A percentile compares a stretch with the other conserved stretches of the same genome.
Evolutionary conservation across 2,113 vertebrate genomes (phyloP).

Genomic region (Campylomormyrus numenius): DNA sequence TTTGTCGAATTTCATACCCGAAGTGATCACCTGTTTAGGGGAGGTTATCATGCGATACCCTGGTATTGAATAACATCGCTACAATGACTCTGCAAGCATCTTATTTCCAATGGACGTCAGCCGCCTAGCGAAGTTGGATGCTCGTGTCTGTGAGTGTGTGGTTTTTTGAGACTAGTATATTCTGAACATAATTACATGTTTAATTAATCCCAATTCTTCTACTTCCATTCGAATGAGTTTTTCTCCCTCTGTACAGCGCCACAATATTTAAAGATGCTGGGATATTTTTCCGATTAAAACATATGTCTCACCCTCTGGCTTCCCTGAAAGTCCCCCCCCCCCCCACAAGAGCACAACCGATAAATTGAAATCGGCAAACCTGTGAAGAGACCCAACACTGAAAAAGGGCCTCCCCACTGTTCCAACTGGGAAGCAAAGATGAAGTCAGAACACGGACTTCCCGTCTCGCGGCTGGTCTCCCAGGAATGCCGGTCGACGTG

Average conservation of each 20-base stretch:
- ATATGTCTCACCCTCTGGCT: neutral
- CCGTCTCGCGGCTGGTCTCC: neutral
- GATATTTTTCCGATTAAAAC: neutral
- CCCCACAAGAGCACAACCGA: neutral
- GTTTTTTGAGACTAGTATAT: neutral
- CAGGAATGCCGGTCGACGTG: neutral
- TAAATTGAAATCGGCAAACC: neutral
- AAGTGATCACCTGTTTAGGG: conserved; percentile 69
- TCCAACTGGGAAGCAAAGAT: neutral
- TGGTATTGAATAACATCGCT: conserved; percentile 68
- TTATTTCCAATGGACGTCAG: neutral
- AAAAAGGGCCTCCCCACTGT: neutral
- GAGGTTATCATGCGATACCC: conserved; percentile 65
- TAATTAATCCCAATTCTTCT: neutral
- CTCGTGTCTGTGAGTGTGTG: conserved; percentile 6
- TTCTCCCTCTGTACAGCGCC: neutral
- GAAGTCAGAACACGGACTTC: neutral
- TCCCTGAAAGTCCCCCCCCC: neutral
- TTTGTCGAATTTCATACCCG: conserved; percentile 63
- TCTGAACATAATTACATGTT: neutral
- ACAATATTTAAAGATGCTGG: neutral
- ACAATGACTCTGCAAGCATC: conserved; percentile 45
- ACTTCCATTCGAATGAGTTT: neutral
- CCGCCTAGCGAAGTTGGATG: neutral
- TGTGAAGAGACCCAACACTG: neutral